Base-by-base conservation (phyloP, 2,797 vertebrate genomes). In the Sus cebifrons region DNA sequence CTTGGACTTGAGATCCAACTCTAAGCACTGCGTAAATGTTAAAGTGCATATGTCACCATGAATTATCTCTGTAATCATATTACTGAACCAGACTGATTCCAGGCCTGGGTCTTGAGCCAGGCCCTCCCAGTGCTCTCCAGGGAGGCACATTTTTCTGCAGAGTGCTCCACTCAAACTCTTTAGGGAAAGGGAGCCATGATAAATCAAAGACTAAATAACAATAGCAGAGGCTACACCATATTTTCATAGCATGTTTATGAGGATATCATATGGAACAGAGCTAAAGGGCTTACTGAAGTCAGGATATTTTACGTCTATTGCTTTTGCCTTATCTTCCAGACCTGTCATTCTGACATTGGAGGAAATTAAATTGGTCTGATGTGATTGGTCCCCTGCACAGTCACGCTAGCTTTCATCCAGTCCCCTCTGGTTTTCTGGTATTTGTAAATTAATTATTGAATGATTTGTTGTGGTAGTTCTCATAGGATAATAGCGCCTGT, bases 201-300 rank as follows among this genome's bases (percentile, higher is more conserved):
- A 97, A 98, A 98, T 98, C 96, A 97, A 91, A 96, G 83, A 95
- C 96, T 97, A 97, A 98, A 97, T 97, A 97, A 97, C 92, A 98
- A 96, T 95, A 96, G 62, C 91, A 96, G 94, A 96, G 92, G 79
- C 95, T 93, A 87, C 25, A 10, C 65, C 11, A 1, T 98, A 96
- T 98, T 98, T 98, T 98, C 96, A 96, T 93, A 97, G 91, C 97
- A 93, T 97, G 93, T 97, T 98, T 98, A 97, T 98, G 92, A 96
- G 95, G 92, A 94, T 77, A 95, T 98, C 98, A 97, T 97, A 98
- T 97, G 97, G 98, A 97, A 97, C 32, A 23, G 60, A 98, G 97
- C 97, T 98, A 98, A 98, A 98, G 98, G 97, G 93, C 97, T 98
- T 92, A 90, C 92, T 40, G 0, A 82, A 97, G 98, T 98, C 98